Evolutionary conservation across 2,888 invertebrate species (phyloP).

Genomic region (Monopis laevigella): DNA sequence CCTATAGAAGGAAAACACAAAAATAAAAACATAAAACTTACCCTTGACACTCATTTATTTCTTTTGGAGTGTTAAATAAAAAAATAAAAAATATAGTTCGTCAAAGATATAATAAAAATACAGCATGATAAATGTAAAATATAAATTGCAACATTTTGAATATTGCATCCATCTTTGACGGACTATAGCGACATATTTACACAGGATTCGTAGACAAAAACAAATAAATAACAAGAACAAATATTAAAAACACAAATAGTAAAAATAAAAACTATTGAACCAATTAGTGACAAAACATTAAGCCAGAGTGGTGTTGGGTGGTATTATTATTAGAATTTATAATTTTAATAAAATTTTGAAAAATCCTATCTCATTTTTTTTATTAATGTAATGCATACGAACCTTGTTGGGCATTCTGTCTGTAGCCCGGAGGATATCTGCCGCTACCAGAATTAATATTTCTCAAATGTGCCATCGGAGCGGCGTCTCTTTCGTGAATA

Average conservation of each 20-base stretch:
- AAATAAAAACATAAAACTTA: conserved; percentile 42
- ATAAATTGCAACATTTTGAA: too few species aligned
- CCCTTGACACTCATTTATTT: conserved; percentile 25
- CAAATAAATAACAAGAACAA: conserved; percentile 24
- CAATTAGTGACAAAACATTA: conserved; percentile 47
- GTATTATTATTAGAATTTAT: conserved; percentile 26
- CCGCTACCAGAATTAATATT: conserved; percentile 55
- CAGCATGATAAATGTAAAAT: conserved; percentile 7
- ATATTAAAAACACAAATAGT: conserved; percentile 30
- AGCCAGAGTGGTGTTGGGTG: conserved; percentile 58
- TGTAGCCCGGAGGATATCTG: conserved; percentile 53
- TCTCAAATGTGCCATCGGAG: conserved; percentile 58
- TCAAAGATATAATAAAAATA: too few species aligned
- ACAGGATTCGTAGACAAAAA: conserved; percentile 22
- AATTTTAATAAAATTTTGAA: conserved; percentile 13
- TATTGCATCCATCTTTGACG: too few species aligned
- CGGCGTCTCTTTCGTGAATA: conserved; percentile 49
- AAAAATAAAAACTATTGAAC: conserved; percentile 53
- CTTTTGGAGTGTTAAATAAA: background rate
- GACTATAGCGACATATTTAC: conserved; percentile 28
- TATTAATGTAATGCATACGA: conserved; percentile 36
- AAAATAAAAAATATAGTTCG: too few species aligned
- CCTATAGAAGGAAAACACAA: background rate
- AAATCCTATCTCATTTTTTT: conserved; percentile 40
- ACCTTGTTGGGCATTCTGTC: conserved; percentile 62